These are phyloP conservation scores for Zosterops pallidus DNA, from an alignment of 2,113 vertebrate genomes.

Conservation along the genomic window DNA sequence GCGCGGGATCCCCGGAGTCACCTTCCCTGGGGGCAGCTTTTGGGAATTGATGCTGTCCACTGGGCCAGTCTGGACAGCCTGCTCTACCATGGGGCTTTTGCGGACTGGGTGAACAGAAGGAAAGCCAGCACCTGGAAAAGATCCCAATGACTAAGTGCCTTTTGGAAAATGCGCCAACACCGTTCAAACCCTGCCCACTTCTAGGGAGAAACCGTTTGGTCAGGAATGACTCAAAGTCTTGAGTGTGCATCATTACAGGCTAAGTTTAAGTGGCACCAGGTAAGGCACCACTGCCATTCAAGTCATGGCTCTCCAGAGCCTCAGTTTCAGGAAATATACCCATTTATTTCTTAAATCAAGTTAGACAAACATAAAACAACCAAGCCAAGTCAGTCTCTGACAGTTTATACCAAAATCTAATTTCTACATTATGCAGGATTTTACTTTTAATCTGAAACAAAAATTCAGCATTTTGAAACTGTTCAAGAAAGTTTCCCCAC, in stretches of 20 bases:
- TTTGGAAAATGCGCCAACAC: accelerated
- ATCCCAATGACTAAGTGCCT: not conserved
- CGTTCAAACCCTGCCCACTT: not conserved
- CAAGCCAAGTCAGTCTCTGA: not conserved
- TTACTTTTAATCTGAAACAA: not conserved
- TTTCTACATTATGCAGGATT: not conserved
- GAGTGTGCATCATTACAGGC: not conserved
- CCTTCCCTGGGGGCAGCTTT: conserved; percentile 73
- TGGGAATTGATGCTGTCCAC: conserved; percentile 74
- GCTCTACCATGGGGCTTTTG: conserved; percentile 93
- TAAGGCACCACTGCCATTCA: not conserved
- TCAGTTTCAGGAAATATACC: not conserved
- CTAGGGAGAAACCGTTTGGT: not conserved
- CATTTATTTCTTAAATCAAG: not conserved
- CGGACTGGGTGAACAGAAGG: conserved; percentile 76
- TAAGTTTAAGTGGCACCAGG: not conserved
- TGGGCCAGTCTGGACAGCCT: conserved; percentile 90
- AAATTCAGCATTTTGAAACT: not conserved
- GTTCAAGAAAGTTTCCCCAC: conserved; percentile 19
- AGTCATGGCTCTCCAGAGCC: not conserved
- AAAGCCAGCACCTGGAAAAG: conserved; percentile 75
- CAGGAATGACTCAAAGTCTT: not conserved
- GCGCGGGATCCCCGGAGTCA: conserved; percentile 61
- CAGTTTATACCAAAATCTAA: not conserved
- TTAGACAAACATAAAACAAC: not conserved